These are phyloP conservation scores for Stratiomys singularior DNA, from an alignment of 2,888 invertebrate species.

Conservation along the genomic window DNA sequence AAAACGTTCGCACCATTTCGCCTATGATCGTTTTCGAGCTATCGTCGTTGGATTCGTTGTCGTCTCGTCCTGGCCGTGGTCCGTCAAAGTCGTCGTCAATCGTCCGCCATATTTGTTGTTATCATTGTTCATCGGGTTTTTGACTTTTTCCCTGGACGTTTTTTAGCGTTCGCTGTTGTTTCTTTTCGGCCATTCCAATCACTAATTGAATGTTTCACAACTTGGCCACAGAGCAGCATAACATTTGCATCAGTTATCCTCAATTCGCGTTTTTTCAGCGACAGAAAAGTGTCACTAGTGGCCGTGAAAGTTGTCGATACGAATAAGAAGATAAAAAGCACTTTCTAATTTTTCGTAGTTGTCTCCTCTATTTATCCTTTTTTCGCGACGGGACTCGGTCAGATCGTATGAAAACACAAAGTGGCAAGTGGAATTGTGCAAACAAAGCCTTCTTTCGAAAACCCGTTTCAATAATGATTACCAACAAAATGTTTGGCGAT, in stretches of 20 bases:
- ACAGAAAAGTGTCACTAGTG: slow-evolving; percentile 19
- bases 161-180: slow-evolving; percentile 49
- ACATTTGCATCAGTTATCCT: slow-evolving; percentile 32
- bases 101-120: slow-evolving; percentile 55
- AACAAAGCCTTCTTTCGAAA: background rate
- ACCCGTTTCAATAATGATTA: slow-evolving; percentile 41
- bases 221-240: background rate
- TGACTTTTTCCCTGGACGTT: slow-evolving; percentile 48
- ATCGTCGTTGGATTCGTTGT: slow-evolving; percentile 25
- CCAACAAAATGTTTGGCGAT: slow-evolving; percentile 45
- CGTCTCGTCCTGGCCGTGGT: slow-evolving; percentile 41
- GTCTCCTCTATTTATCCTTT: background rate
- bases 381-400: background rate
- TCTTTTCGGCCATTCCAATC: slow-evolving; percentile 42
- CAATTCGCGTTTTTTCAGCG: slow-evolving; percentile 33
- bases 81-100: slow-evolving; percentile 48
- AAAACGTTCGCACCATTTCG: slow-evolving; percentile 42
- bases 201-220: background rate
- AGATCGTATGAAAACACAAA: background rate
- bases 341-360: background rate
- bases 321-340: slow-evolving; percentile 15
- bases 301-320: slow-evolving; percentile 37
- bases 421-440: slow-evolving; percentile 10
- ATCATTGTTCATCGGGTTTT: slow-evolving; percentile 53
- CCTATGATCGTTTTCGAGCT: slow-evolving; percentile 40